phyloP scores from a whole-genome alignment of 2,888 invertebrate genomes.

The Oasisia sp. region DNA sequence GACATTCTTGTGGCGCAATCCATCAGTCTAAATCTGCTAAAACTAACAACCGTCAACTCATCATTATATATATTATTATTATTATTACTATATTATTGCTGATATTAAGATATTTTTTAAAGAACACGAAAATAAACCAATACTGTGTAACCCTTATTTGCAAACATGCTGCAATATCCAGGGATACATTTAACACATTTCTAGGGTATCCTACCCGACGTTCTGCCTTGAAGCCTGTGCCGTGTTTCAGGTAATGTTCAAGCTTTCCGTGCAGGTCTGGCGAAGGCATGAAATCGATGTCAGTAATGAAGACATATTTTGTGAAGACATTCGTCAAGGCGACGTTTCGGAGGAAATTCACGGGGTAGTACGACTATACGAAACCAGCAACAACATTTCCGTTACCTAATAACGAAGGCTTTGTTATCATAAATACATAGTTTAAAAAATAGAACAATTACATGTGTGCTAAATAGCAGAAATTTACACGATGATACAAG shows the following conservation, averaged over 20 bases:
- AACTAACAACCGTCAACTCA: too few relatives aligned
- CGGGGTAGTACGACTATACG: slow-evolving; percentile 17
- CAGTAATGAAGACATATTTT: slow-evolving; percentile 19
- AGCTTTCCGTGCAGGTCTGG: slow-evolving; percentile 4
- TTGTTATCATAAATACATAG: not conserved
- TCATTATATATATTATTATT: not conserved
- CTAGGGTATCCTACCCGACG: not conserved
- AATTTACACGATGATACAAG: too few relatives aligned
- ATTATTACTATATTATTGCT: not conserved
- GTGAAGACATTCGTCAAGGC: not conserved
- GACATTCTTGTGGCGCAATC: too few relatives aligned
- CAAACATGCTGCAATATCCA: not conserved
- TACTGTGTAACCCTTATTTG: not conserved
- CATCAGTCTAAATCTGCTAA: too few relatives aligned
- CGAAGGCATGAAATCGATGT: slow-evolving; percentile 20
- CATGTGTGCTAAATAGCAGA: too few relatives aligned
- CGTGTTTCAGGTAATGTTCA: not conserved
- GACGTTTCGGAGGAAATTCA: slow-evolving; percentile 19
- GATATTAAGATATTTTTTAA: not conserved
- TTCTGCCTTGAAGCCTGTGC: not conserved
- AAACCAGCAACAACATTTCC: not conserved
- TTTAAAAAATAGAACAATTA: not conserved
- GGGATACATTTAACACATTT: not conserved
- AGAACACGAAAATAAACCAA: not conserved
- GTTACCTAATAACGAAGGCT: not conserved